Conservation (phyloP, 2,797 vertebrate genomes). For the Pseudomugil tenellus region DNA sequence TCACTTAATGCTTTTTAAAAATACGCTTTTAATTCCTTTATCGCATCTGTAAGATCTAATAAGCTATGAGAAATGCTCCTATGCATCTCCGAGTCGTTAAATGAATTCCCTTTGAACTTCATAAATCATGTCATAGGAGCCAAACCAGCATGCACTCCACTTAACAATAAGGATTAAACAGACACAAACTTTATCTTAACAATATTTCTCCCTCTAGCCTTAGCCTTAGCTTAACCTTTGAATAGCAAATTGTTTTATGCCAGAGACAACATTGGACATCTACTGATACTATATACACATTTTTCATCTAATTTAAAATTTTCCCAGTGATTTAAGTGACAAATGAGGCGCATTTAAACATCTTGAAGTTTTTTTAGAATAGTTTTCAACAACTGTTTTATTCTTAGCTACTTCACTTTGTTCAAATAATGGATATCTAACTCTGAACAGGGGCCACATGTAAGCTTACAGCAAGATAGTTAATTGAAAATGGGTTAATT, state of each 20-base stretch:
- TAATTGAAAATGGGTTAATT: slow-evolving; percentile 68
- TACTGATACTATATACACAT: slow-evolving; percentile 25
- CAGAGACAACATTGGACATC: slow-evolving; percentile 27
- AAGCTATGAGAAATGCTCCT: slow-evolving; percentile 23
- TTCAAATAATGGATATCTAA: slow-evolving; percentile 39
- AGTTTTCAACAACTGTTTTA: slow-evolving; percentile 2
- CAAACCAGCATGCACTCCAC: slow-evolving; percentile 35
- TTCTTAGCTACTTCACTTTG: slow-evolving; percentile 37
- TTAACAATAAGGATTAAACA: slow-evolving; percentile 28
- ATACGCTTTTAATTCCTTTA: slow-evolving; percentile 1
- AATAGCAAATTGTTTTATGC: slow-evolving; percentile 47
- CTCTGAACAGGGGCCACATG: slow-evolving; percentile 43
- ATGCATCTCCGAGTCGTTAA: slow-evolving; percentile 31
- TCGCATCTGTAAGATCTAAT: slow-evolving; percentile 8
- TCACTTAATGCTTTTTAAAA: slow-evolving; percentile 11
- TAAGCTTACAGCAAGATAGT: slow-evolving; percentile 58
- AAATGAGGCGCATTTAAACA: slow-evolving; percentile 4
- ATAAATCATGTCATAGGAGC: slow-evolving; percentile 33
- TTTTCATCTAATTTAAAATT: slow-evolving; percentile 17
- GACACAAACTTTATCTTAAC: slow-evolving; percentile 35
- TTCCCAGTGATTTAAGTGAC: slow-evolving; percentile 13
- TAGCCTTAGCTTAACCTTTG: slow-evolving; percentile 29
- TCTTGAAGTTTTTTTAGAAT: slow-evolving; percentile 17
- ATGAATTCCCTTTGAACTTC: slow-evolving; percentile 53
- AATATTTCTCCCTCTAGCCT: slow-evolving; percentile 35